Evolutionary conservation across 2,113 vertebrate species (phyloP), one percentile per base, ranked within the genome.

Genomic region (Promerops cafer): DNA sequence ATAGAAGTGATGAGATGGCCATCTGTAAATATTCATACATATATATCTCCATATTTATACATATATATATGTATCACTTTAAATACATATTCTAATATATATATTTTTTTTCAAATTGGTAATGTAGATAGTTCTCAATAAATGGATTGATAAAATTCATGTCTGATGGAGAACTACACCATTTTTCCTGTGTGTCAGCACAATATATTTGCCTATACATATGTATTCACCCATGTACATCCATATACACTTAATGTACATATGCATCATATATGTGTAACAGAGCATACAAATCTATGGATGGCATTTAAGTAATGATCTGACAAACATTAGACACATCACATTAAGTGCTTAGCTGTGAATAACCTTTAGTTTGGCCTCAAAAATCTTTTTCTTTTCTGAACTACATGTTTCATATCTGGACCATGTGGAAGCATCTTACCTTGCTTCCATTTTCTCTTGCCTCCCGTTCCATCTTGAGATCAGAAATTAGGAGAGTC

Each of bases 361-460:
- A 93, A 94, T 68, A 96, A 88, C 21, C 47, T 71, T 79, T 37
- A n/a, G n/a, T 61, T 50, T 39, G 42, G 35, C 75, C 85, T 83
- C 69, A 85, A 7, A 90, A 71, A 87, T 31, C 19, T 86, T 85
- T 87, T 77, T n/a, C 49, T 92, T 95, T 93, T 85, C 93, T 94
- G 91, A 90, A 35, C 71, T 94, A 71, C 42, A 39, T 68, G 93
- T 75, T 97, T 95, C 47, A 85, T 85, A 76, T 88, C 49, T 87
- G 61, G 59, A 89, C 91, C 94, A 71, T 11, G 44, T 94, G 79
- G 96, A 82, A 80, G 79, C 78, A 89, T 52, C 97, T 98, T 98
- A 98, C 98, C 98, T 98, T 98, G 97, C 98, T 98, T 98, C 98
- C 98, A 96, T 98, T 98, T 97, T 98, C 98, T 97, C 98, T 98